These are phyloP conservation scores for Pachydiplax longipennis DNA, from an alignment of 2,888 invertebrate species.

Conservation along the genomic window DNA sequence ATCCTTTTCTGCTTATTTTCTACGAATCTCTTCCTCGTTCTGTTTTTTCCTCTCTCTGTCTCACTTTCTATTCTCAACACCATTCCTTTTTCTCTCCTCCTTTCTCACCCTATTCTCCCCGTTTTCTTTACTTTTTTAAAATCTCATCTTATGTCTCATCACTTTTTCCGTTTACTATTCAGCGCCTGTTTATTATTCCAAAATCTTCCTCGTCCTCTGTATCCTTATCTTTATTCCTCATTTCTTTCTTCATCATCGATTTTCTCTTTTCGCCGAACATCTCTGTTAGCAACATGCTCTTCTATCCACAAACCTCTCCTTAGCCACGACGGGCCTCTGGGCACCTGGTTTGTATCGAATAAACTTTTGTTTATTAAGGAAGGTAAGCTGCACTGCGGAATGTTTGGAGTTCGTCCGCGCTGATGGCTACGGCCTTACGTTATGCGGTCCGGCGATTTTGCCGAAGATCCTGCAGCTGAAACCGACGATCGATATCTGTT, in stretches of 20 bases:
- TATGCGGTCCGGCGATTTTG: neutral
- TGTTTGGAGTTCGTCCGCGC: neutral
- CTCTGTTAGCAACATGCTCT: neutral
- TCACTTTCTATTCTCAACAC: no score
- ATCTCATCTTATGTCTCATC: neutral
- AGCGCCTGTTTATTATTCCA: neutral
- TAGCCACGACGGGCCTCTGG: neutral
- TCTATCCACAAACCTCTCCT: neutral
- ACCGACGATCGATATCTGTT: no score
- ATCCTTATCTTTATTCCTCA: neutral
- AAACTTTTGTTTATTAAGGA: neutral
- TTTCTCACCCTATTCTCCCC: neutral
- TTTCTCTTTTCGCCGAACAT: neutral
- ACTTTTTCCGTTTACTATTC: neutral
- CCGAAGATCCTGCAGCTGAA: neutral
- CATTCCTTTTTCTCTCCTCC: neutral
- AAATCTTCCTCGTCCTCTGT: neutral
- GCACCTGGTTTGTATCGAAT: neutral
- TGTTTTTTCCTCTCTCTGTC: no score
- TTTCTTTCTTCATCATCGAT: neutral
- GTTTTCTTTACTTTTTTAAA: neutral
- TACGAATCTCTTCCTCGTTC: no score
- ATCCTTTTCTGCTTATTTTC: no score
- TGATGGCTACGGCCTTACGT: neutral
- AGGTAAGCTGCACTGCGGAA: neutral